Conservation (phyloP, 2,797 vertebrate genomes). For the Centropyge bicolor region DNA sequence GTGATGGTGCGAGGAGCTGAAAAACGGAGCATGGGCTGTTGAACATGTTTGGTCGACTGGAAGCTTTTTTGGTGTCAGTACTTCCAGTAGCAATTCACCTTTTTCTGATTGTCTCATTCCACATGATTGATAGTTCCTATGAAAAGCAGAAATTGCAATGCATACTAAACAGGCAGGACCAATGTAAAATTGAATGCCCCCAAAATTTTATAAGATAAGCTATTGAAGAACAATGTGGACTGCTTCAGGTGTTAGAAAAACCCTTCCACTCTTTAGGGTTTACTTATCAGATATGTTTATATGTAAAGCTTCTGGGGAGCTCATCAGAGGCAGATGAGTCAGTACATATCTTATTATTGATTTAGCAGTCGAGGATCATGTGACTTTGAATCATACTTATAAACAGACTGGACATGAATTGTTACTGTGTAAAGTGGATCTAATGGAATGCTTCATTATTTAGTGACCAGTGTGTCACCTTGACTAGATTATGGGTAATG, state of each 20-base stretch:
- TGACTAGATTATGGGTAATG: background rate
- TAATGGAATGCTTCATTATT: background rate
- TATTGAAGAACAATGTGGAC: constrained; percentile 32
- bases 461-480: constrained; percentile 8
- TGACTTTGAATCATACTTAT: background rate
- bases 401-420: background rate
- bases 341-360: constrained; percentile 2
- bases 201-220: constrained; percentile 28
- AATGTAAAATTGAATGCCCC: constrained; percentile 33
- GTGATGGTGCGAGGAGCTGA: constrained; percentile 51
- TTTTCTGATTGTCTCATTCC: constrained; percentile 66
- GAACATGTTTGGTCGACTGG: constrained; percentile 55
- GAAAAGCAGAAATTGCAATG: constrained; percentile 71
- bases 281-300: background rate
- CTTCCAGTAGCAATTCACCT: constrained; percentile 63
- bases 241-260: constrained; percentile 10
- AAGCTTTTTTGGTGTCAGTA: constrained; percentile 53
- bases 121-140: constrained; percentile 74
- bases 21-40: constrained; percentile 37
- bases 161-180: constrained; percentile 62
- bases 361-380: background rate
- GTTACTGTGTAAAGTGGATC: constrained; percentile 7
- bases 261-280: background rate
- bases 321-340: constrained; percentile 4
- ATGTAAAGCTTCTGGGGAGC: background rate